Evolutionary conservation across 2,797 vertebrate species (phyloP), one percentile per base, ranked within the genome.

Genomic region (Arnoldichthys spilopterus): DNA sequence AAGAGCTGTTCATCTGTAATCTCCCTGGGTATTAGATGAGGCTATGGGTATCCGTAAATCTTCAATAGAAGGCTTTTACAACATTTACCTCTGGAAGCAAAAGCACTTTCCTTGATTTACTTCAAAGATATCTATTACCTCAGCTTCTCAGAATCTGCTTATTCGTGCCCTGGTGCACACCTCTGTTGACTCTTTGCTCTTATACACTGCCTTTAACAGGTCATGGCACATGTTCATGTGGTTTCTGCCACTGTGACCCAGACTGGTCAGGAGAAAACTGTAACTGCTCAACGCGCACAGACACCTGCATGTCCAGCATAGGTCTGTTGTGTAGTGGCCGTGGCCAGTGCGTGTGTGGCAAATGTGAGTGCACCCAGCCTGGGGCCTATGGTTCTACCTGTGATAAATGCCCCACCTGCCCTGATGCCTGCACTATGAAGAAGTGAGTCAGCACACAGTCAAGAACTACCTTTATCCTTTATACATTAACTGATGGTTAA

Each of bases 391-490:
- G 98, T 0, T 92, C 94, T 82, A 99, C 96, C 28, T 99, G 98
- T 2, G 98, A 99, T 89, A 99, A 98, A 85, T 99, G 98, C 59
- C 98, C 98, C 85, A 99, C 98, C 64, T 99, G 98, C 84, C 97
- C 96, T 0, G 98, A 98, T 0, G 95, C 96, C 85, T 99, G 98
- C 87, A 98, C 97, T 84, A 96, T 98, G 92, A 99, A 99, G 89
- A 99, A 98, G 98, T 99, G 85, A 96, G 95, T 85, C 8, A 74
- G 1, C 8, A 28, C 24, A 59, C 20, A 11, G 20, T 30, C 58
- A 16, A 24, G 26, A 4, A 24, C 40, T 22, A 45, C 37, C 3
- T 67, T 15, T 67, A 6, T 22, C 12, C 2, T 3, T 26, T 47
- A 22, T 43, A 66, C 22, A 28, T 26, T 26, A 26, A 4, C 4